Evolutionary conservation across 2,113 vertebrate genomes (phyloP), one percentile per base, ranked within the genome.

Genomic region (Edolisoma coerulescens): DNA sequence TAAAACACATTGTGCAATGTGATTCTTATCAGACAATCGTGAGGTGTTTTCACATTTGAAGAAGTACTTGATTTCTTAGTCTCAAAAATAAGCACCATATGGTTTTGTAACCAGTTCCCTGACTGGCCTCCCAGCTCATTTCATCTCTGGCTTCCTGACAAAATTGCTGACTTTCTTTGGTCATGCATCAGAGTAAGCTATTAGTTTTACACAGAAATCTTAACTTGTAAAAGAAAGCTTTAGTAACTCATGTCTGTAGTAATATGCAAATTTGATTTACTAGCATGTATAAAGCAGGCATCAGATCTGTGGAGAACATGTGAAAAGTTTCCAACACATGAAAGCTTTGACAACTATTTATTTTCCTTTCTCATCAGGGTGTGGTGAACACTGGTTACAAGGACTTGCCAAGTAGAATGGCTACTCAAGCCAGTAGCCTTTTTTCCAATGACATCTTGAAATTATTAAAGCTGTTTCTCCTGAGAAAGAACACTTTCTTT

Each of bases 391-490:
- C 98, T 65, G 98, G 98, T 91, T 98, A 97, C 96, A 97, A 97
- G 13, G 96, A 98, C 94, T 98, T 99, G 97, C 99, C 98, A 95
- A 99, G 98, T 79, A 98, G 97, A 95, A 98, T 98, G 98, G 97
- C 99, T 87, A 98, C 98, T 81, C 98, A 98, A 95, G 98, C 99
- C 96, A 98, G 98, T 98, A 98, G 98, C 77, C 97, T 98, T 88
- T 99, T 98, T 95, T 99, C 98, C 45, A 98, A 97, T 97, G 98
- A 98, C 95, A 94, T 99, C 67, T 98, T 99, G 97, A 99, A 98
- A 94, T 97, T 98, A 97, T 98, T 99, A 97, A 99, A 97, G 98
- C 96, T 93, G 97, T 98, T 94, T 99, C 98, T 97, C 98, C 98
- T 53, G 97, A 98, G 95, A 98, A 98, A 96, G 98, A 98, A 13